Evolutionary conservation across 2,888 invertebrate species (phyloP).

Genomic region (Diarsia mendica): DNA sequence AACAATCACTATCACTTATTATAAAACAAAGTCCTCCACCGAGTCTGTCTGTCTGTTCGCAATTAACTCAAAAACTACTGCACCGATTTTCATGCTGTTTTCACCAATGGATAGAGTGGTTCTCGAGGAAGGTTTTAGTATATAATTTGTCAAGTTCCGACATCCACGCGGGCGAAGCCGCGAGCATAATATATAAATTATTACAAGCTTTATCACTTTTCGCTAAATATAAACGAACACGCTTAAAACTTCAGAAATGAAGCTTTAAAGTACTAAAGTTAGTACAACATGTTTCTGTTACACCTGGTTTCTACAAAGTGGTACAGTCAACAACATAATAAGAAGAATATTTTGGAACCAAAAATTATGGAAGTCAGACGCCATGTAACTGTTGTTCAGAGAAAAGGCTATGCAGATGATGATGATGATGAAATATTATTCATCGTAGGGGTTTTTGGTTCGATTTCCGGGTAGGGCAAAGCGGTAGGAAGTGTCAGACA

Average conservation of each 20-base stretch:
- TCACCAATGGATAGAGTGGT: too few relatives aligned
- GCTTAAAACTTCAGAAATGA: conserved; percentile 7
- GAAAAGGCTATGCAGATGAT: not conserved
- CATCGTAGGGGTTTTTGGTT: not conserved
- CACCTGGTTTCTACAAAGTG: conserved; percentile 11
- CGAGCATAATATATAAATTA: not conserved
- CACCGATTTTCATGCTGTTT: too few relatives aligned
- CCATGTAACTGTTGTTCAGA: not conserved
- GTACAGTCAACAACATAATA: conserved; percentile 8
- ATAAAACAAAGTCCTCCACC: too few relatives aligned
- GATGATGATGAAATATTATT: not conserved
- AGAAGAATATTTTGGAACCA: not conserved
- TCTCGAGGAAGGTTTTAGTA: too few relatives aligned
- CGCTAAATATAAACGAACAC: conserved; percentile 4
- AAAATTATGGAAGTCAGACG: not conserved
- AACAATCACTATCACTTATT: too few relatives aligned
- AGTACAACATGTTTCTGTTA: not conserved
- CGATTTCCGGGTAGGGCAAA: not conserved
- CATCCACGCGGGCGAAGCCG: too few relatives aligned
- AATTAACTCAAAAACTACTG: too few relatives aligned
- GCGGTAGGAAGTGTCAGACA: too few relatives aligned
- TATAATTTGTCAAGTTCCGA: too few relatives aligned
- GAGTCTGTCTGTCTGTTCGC: too few relatives aligned
- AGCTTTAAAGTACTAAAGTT: conserved; percentile 5
- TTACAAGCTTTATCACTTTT: not conserved